phyloP scores from a whole-genome alignment of 2,888 invertebrate species.

The Parnassius glacialis region DNA sequence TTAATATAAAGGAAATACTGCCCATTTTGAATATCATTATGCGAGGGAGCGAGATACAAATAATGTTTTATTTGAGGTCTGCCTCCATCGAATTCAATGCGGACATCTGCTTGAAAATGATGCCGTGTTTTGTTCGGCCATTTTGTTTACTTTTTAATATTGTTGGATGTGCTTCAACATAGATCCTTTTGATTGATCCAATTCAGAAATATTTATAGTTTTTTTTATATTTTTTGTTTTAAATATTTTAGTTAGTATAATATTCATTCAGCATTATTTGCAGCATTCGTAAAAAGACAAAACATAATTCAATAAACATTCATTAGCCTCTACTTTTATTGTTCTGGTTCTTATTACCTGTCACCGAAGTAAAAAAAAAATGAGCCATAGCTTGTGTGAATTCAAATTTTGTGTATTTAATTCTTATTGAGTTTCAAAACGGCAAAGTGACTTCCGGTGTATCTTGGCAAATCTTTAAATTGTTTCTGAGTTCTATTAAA shows the following conservation, averaged over 20 bases:
- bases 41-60: conserved; percentile 16
- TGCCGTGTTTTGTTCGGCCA: conserved; percentile 7
- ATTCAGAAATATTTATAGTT: not conserved
- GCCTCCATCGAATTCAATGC: not conserved
- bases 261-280: no score
- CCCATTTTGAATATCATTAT: conserved; percentile 67
- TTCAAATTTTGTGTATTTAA: no score
- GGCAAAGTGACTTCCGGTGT: no score
- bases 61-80: conserved; percentile 3
- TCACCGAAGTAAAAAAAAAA: no score
- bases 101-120: conserved; percentile 17
- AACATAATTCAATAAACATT: no score
- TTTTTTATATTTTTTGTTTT: not conserved
- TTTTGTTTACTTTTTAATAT: conserved; percentile 9
- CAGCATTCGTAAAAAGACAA: no score
- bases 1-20: conserved; percentile 52
- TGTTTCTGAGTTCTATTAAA: no score
- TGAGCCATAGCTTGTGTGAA: no score
- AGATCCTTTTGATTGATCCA: not conserved
- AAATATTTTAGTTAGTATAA: not conserved
- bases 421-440: no score
- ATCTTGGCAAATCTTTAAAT: no score
- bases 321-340: no score
- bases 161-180: conserved; percentile 3
- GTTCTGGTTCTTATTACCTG: no score